Evolutionary conservation across 2,113 vertebrate species (phyloP).

Genomic region (Proteles cristata): DNA sequence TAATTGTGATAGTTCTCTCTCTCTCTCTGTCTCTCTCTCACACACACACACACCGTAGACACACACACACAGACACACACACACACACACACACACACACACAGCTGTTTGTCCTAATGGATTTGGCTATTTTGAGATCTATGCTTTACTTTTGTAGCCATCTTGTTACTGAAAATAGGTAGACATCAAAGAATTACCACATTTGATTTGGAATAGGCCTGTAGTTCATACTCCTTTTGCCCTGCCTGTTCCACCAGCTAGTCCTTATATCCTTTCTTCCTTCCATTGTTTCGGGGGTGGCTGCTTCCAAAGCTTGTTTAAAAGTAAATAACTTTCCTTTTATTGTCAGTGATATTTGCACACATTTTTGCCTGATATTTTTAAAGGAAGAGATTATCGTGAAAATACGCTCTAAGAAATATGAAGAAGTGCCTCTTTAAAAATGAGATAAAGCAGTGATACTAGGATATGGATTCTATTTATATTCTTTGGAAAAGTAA

Average conservation of each 20-base stretch:
- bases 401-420: constrained; percentile 50
- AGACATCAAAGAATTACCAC: not conserved
- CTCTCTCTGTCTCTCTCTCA: not conserved
- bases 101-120: constrained; percentile 54
- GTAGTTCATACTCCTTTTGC: not conserved
- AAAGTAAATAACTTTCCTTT: constrained; percentile 71
- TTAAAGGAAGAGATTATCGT: constrained; percentile 54
- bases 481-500: constrained; percentile 25
- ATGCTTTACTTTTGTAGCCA: constrained; percentile 28
- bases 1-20: not conserved
- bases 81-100: not conserved
- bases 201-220: constrained; percentile 56
- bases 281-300: constrained; percentile 50
- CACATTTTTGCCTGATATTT: constrained; percentile 68
- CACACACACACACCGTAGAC: not conserved
- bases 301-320: constrained; percentile 65
- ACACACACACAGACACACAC: not conserved
- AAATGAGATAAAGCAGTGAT: constrained; percentile 48
- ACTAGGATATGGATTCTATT: constrained; percentile 17
- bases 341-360: constrained; percentile 66
- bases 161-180: constrained; percentile 57
- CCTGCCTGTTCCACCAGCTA: not conserved
- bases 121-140: constrained; percentile 57
- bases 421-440: constrained; percentile 74
- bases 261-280: not conserved